These are phyloP conservation scores for Hormaphis cornu DNA, from an alignment of 1,140 invertebrate species.

Conservation along the genomic window DNA sequence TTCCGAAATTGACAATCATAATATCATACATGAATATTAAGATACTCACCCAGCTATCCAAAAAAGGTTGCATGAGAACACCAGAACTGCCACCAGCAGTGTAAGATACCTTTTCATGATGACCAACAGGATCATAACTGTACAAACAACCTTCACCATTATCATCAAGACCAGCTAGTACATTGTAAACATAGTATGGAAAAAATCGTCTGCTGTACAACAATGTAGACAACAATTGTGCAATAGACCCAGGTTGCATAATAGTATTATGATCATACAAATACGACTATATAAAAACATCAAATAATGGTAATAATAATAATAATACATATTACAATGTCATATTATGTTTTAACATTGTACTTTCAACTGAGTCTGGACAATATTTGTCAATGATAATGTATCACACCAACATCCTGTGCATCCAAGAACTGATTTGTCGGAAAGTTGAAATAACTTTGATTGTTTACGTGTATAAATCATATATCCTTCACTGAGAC, in stretches of 20 bases:
- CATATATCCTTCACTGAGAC: conserved; percentile 80
- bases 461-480: conserved; percentile 82
- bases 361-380: conserved; percentile 77
- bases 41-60: conserved; percentile 73
- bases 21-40: too few species aligned
- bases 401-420: conserved; percentile 97
- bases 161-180: conserved; percentile 79
- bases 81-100: conserved; percentile 76
- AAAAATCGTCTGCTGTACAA: conserved; percentile 97
- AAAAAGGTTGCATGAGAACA: conserved; percentile 67
- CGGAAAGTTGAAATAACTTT: conserved; percentile 70
- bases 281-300: conserved; percentile 64
- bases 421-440: conserved; percentile 74
- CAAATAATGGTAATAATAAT: neutral
- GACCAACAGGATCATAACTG: conserved; percentile 94
- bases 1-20: too few species aligned
- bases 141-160: conserved; percentile 89
- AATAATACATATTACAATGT: conserved; percentile 1
- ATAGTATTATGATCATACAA: conserved; percentile 87
- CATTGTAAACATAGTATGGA: conserved; percentile 94
- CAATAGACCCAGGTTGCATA: conserved; percentile 84
- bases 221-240: conserved; percentile 92
- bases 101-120: conserved; percentile 71
- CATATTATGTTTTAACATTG: neutral
- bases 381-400: conserved; percentile 76